Evolutionary conservation across 2,797 vertebrate species (phyloP).

Genomic region (Chiloscyllium punctatum): DNA sequence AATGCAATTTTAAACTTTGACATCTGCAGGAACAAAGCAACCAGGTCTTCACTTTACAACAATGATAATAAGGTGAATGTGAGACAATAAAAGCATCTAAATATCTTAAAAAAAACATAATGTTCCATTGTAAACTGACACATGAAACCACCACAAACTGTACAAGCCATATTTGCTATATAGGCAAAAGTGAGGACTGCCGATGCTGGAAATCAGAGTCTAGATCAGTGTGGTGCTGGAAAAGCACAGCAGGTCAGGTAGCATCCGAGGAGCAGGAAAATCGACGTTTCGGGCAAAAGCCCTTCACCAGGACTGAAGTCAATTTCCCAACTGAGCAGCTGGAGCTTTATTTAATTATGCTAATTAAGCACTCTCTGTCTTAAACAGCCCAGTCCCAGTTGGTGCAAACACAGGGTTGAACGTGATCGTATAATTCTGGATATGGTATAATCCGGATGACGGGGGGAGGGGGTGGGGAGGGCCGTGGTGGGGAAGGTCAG

Average conservation of each 20-base stretch:
- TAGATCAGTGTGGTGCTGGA: no score
- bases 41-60: conserved; percentile 84
- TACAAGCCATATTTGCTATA: background rate
- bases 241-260: no score
- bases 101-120: background rate
- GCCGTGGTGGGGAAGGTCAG: background rate
- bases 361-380: background rate
- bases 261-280: no score
- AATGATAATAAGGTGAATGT: conserved; percentile 86
- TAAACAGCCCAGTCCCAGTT: no score
- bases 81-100: conserved; percentile 71
- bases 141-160: background rate
- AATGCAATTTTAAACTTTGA: conserved; percentile 86
- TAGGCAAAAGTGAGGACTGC: no score
- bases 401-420: no score
- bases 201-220: no score
- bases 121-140: background rate
- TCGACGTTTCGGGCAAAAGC: no score
- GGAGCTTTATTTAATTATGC: background rate
- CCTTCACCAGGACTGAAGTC: background rate
- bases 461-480: no score
- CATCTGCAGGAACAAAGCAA: conserved; percentile 90
- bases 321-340: background rate
- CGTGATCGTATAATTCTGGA: no score
- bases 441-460: no score